These are phyloP conservation scores for Oligia latruncula DNA, from an alignment of 2,888 invertebrate species.

Conservation along the genomic window DNA sequence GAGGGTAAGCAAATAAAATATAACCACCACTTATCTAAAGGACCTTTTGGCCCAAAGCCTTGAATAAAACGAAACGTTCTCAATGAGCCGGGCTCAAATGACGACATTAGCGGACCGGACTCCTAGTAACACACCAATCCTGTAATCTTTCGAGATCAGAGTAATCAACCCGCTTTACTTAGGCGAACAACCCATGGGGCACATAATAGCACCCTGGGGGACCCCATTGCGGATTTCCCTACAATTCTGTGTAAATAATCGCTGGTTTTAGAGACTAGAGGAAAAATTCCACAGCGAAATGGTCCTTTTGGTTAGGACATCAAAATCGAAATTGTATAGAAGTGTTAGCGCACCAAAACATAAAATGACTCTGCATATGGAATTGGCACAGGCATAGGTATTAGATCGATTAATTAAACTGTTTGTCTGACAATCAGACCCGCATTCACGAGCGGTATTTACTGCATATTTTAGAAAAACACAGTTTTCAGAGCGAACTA, in stretches of 20 bases:
- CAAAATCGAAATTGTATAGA: not conserved
- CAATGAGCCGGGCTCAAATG: slow-evolving; percentile 58
- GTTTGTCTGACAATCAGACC: not conserved
- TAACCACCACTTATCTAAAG: slow-evolving; percentile 47
- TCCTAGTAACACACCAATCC: slow-evolving; percentile 43
- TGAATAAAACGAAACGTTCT: slow-evolving; percentile 68
- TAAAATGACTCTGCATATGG: not conserved
- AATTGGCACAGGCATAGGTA: not conserved
- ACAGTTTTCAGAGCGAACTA: not conserved
- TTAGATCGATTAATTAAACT: slow-evolving; percentile 12
- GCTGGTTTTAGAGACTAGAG: not conserved
- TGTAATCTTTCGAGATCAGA: slow-evolving; percentile 58
- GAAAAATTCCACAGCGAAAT: not conserved
- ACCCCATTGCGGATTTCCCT: slow-evolving; percentile 44
- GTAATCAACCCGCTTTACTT: slow-evolving; percentile 58
- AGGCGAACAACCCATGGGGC: slow-evolving; percentile 44
- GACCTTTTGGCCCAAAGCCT: slow-evolving; percentile 50
- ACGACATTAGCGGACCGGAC: slow-evolving; percentile 59
- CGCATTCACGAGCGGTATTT: not conserved
- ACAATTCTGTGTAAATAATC: slow-evolving; percentile 33
- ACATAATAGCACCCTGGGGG: slow-evolving; percentile 58
- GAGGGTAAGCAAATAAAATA: slow-evolving; percentile 50
- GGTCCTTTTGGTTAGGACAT: not conserved
- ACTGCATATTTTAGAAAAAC: not conserved
- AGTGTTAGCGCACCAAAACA: not conserved